Conservation (phyloP, 2,888 invertebrate genomes). For the Clanis bilineata region DNA sequence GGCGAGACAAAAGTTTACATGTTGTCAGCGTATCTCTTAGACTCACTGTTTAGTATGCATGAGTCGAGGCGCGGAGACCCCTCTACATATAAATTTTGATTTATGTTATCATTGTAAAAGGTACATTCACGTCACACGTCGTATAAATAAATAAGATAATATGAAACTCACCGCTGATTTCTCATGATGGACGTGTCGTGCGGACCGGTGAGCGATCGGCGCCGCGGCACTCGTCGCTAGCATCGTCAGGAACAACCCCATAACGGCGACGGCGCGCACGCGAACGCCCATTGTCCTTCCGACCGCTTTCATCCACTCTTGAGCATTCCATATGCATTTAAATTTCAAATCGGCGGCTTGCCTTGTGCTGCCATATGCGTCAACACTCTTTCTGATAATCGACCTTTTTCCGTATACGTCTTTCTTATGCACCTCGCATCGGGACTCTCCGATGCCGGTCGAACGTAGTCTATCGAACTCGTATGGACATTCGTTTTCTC, state of each 20-base stretch:
- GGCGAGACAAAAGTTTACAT: constrained; percentile 62
- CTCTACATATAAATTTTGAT: constrained; percentile 48
- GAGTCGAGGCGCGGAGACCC: constrained; percentile 42
- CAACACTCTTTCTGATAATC: constrained; percentile 64
- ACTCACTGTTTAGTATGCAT: constrained; percentile 65
- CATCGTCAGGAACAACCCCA: constrained; percentile 60
- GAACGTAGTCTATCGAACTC: constrained; percentile 54
- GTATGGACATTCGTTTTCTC: constrained; percentile 50
- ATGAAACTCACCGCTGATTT: constrained; percentile 61
- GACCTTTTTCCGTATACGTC: constrained; percentile 65
- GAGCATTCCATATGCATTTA: constrained; percentile 61
- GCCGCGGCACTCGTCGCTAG: constrained; percentile 60
- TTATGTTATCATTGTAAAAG: constrained; percentile 38
- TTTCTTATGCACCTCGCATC: constrained; percentile 60
- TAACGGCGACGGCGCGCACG: constrained; percentile 52
- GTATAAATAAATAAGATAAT: constrained; percentile 4
- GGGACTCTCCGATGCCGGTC: constrained; percentile 41
- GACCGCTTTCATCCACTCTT: constrained; percentile 54
- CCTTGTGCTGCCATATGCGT: constrained; percentile 62
- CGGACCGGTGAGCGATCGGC: constrained; percentile 50
- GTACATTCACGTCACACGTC: constrained; percentile 18
- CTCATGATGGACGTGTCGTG: constrained; percentile 55
- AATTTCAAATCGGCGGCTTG: constrained; percentile 69
- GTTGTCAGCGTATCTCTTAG: constrained; percentile 57
- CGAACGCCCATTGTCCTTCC: constrained; percentile 66